These are phyloP conservation scores for Napeogenes inachia DNA, from an alignment of 2,888 invertebrate species.

Conservation along the genomic window DNA sequence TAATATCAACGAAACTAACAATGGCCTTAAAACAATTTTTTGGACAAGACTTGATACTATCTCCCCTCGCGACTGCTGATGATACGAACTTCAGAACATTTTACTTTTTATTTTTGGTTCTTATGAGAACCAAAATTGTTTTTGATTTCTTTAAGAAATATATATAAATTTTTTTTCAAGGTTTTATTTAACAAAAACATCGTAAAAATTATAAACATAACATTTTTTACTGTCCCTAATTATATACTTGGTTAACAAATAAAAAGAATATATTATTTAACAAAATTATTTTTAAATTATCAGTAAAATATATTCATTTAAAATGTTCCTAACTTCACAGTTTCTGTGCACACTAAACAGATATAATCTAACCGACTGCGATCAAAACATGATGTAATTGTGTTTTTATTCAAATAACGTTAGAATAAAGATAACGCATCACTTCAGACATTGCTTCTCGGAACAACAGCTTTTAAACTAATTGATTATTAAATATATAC, in stretches of 20 bases:
- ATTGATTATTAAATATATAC: conserved; percentile 2
- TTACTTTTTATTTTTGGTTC: not conserved
- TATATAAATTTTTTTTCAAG: too few relatives aligned
- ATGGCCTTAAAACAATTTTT: conserved; percentile 31
- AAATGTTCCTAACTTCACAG: conserved; percentile 3
- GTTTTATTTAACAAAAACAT: too few relatives aligned
- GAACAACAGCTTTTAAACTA: conserved; percentile 6
- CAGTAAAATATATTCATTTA: too few relatives aligned
- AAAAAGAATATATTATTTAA: too few relatives aligned
- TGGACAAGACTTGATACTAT: conserved; percentile 31
- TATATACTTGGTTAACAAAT: too few relatives aligned
- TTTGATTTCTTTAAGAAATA: too few relatives aligned
- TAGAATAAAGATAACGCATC: conserved; percentile 20
- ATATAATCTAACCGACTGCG: conserved; percentile 46
- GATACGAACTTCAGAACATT: conserved; percentile 16
- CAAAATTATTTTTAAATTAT: too few relatives aligned
- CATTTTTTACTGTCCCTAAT: too few relatives aligned
- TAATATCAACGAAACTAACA: conserved; percentile 26
- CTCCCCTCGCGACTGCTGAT: conserved; percentile 14
- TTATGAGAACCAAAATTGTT: too few relatives aligned
- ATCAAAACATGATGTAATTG: conserved; percentile 62
- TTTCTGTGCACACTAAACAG: not conserved
- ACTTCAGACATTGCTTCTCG: conserved; percentile 1
- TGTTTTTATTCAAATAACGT: conserved; percentile 63
- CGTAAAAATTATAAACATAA: too few relatives aligned